A percentile compares a stretch with the other conserved stretches of the same genome.
These are phyloP conservation scores for Nymphicus hollandicus DNA, from an alignment of 2,113 vertebrate species.

Conservation along the genomic window DNA sequence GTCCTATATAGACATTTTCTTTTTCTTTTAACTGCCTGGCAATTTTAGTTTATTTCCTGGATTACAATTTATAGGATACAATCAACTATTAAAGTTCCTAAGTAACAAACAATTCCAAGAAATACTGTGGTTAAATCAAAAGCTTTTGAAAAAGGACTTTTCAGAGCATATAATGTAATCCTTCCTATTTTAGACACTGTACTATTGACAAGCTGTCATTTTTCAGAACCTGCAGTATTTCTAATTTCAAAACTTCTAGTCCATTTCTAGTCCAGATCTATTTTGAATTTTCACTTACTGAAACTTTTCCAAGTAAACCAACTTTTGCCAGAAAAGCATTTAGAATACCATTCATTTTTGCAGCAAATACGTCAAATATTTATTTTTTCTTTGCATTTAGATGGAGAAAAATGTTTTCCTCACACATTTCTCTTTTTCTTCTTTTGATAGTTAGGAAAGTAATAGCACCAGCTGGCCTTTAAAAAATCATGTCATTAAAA, in stretches of 20 bases:
- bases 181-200: neutral
- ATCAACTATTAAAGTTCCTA: neutral
- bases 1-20: neutral
- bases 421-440: neutral
- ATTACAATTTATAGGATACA: neutral
- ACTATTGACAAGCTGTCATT: neutral
- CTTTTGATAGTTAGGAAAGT: neutral
- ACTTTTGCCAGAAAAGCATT: neutral
- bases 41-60: neutral
- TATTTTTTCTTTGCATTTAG: neutral
- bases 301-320: neutral
- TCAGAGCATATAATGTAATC: neutral
- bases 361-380: neutral
- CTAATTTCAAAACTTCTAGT: neutral
- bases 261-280: neutral
- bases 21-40: neutral
- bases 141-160: neutral
- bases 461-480: neutral
- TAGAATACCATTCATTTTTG: neutral
- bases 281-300: neutral
- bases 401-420: neutral
- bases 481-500: neutral
- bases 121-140: conserved; percentile 1
- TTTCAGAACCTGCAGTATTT: neutral
- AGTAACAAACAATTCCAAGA: conserved; percentile 2